Evolutionary conservation across 2,888 invertebrate genomes (phyloP).

Genomic region (Cabera pusaria): DNA sequence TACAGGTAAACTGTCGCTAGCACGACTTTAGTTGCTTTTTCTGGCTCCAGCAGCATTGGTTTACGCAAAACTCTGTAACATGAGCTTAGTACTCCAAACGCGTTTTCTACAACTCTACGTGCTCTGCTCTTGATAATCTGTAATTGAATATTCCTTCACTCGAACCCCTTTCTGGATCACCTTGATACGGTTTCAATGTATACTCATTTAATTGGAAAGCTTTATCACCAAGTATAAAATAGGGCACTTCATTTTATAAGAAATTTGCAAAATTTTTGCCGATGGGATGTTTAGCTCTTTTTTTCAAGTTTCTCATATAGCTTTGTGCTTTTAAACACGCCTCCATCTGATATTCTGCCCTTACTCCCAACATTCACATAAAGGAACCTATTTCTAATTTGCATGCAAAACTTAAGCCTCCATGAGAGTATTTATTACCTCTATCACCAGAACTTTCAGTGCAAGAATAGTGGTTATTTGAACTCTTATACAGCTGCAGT

Average conservation of each 20-base stretch:
- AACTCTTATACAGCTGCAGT: too few relatives aligned
- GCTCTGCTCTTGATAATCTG: conserved; percentile 29
- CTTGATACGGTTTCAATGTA: conserved; percentile 34
- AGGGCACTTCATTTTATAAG: conserved; percentile 33
- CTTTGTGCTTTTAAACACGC: too few relatives aligned
- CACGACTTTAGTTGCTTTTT: conserved; percentile 21
- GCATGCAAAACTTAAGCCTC: too few relatives aligned
- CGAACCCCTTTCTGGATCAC: conserved; percentile 28
- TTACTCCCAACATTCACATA: too few relatives aligned
- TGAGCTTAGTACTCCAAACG: conserved; percentile 31
- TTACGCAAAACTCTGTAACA: conserved; percentile 23
- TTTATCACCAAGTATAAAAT: conserved; percentile 33
- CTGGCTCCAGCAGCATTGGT: conserved; percentile 23
- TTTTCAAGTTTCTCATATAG: too few relatives aligned
- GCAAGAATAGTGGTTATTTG: too few relatives aligned
- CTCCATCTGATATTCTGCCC: too few relatives aligned
- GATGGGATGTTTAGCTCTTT: conserved; percentile 26
- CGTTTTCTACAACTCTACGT: conserved; percentile 38
- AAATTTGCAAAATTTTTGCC: conserved; percentile 28
- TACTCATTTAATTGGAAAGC: conserved; percentile 32
- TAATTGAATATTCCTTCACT: conserved; percentile 41
- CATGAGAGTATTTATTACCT: too few relatives aligned
- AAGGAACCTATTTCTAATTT: too few relatives aligned
- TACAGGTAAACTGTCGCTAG: conserved; percentile 28
- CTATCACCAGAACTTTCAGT: too few relatives aligned